Conservation (phyloP, 2,888 invertebrate species). For the Lepeophtheirus nordmannii region DNA sequence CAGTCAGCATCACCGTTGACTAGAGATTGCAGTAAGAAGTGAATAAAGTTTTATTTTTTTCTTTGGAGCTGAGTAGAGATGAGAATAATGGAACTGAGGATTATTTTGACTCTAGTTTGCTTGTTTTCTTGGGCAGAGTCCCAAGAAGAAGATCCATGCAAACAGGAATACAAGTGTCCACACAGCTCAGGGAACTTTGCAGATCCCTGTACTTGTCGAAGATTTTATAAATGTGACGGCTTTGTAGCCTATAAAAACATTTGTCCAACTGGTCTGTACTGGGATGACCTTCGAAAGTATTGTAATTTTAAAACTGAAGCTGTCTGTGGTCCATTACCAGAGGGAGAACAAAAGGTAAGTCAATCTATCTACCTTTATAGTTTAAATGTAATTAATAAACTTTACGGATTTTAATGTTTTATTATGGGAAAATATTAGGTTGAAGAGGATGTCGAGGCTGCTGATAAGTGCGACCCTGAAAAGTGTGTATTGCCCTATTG, state of each 20-base stretch:
- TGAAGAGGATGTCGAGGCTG: slow-evolving; percentile 3
- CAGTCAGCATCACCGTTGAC: no score
- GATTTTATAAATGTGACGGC: slow-evolving; percentile 54
- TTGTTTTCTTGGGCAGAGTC: no score
- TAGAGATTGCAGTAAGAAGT: no score
- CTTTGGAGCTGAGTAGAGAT: no score
- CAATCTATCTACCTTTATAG: slow-evolving; percentile 11
- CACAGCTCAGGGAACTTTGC: slow-evolving; percentile 50
- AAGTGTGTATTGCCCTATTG: slow-evolving; percentile 56
- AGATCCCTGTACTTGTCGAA: slow-evolving; percentile 67
- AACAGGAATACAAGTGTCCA: slow-evolving; percentile 27
- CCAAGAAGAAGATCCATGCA: no score
- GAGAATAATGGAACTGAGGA: no score
- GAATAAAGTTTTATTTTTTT: no score
- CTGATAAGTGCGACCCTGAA: slow-evolving; percentile 11
- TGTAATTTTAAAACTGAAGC: slow-evolving; percentile 81
- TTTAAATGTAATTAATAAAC: no score
- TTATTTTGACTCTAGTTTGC: no score
- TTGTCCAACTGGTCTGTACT: slow-evolving; percentile 26
- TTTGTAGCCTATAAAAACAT: slow-evolving; percentile 25
- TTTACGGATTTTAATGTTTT: no score
- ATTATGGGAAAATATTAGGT: background rate
- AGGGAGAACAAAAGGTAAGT: slow-evolving; percentile 49
- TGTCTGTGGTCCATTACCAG: slow-evolving; percentile 69
- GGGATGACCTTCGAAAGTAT: slow-evolving; percentile 28